phyloP scores from a whole-genome alignment of 2,888 invertebrate species.

The Drosophila trichaetosa region DNA sequence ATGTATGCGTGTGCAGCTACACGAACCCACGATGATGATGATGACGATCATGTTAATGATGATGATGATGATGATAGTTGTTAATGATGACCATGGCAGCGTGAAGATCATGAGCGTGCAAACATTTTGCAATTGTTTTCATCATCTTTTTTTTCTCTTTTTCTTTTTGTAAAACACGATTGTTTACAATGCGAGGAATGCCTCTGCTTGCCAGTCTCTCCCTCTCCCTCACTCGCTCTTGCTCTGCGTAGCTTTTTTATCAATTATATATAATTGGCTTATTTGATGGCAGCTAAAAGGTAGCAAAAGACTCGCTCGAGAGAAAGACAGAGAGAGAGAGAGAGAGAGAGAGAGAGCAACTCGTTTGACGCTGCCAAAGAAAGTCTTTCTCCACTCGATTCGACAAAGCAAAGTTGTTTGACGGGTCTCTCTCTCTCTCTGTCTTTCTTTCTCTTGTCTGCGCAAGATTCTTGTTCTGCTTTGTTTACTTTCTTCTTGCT shows the following conservation, averaged over 20 bases:
- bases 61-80: constrained; percentile 45
- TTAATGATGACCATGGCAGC: constrained; percentile 63
- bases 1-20: constrained; percentile 3
- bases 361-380: constrained; percentile 38
- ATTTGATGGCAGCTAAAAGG: constrained; percentile 13
- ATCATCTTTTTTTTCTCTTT: background rate
- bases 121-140: constrained; percentile 39
- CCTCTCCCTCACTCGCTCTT: background rate
- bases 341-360: constrained; percentile 22
- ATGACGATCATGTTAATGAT: constrained; percentile 25
- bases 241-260: constrained; percentile 3
- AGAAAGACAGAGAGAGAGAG: constrained; percentile 3
- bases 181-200: constrained; percentile 41
- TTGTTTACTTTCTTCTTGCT: constrained; percentile 73
- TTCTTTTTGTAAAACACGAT: constrained; percentile 39
- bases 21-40: constrained; percentile 26
- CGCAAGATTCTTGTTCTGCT: constrained; percentile 46
- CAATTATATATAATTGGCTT: constrained; percentile 18
- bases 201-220: background rate
- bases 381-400: constrained; percentile 42
- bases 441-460: constrained; percentile 16
- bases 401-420: constrained; percentile 29
- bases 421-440: constrained; percentile 32
- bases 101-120: constrained; percentile 60
- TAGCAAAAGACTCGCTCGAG: background rate